These are phyloP conservation scores for Tenthredo distinguenda DNA, from an alignment of 2,888 invertebrate genomes.

Conservation along the genomic window DNA sequence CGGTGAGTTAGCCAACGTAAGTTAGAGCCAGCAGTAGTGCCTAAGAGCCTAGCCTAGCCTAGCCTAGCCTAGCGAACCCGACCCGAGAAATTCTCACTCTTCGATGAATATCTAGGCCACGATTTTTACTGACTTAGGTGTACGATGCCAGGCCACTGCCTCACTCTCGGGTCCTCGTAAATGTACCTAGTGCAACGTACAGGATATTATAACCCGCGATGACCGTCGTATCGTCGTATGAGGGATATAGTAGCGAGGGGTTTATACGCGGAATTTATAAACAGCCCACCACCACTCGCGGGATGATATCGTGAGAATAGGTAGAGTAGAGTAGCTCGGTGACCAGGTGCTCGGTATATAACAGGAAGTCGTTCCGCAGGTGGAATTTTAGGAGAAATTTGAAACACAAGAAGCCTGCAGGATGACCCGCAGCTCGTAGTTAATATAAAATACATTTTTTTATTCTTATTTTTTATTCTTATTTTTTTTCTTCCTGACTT, in stretches of 20 bases:
- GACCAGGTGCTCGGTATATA: constrained; percentile 32
- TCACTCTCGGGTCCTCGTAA: no score
- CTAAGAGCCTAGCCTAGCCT: no score
- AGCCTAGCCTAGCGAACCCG: constrained; percentile 5
- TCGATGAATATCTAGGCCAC: constrained; percentile 46
- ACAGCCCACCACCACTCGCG: neutral
- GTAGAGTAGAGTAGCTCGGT: neutral
- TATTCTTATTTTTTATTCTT: neutral
- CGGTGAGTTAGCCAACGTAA: neutral
- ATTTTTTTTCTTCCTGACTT: neutral
- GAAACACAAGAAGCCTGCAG: neutral
- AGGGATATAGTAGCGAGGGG: neutral
- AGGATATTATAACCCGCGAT: neutral
- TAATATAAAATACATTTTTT: neutral
- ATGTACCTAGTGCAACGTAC: no score
- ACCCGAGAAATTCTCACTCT: constrained; percentile 44
- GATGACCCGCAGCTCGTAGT: neutral
- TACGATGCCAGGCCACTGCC: neutral
- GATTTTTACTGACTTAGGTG: constrained; percentile 29
- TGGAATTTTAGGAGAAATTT: constrained; percentile 38
- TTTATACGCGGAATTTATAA: constrained; percentile 21
- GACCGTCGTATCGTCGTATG: neutral
- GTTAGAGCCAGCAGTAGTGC: neutral
- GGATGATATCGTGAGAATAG: constrained; percentile 41
- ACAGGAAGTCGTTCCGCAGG: constrained; percentile 47